Conservation (phyloP, 2,888 invertebrate species). For the Apomyelois bistriatella region DNA sequence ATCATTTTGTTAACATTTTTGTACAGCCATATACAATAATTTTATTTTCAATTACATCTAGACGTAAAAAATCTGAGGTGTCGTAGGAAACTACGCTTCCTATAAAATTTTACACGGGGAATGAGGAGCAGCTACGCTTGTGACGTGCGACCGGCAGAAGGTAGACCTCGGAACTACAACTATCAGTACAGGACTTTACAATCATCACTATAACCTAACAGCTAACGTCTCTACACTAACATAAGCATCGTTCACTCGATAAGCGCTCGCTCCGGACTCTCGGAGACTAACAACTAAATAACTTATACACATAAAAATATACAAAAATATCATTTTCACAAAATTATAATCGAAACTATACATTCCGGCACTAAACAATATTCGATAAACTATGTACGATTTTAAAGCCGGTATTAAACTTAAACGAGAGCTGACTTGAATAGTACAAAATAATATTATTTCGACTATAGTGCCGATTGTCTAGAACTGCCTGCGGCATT, state of each 20-base stretch:
- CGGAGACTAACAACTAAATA: conserved; percentile 63
- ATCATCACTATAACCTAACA: conserved; percentile 74
- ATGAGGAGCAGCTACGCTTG: conserved; percentile 77
- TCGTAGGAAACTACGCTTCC: conserved; percentile 79
- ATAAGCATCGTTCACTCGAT: conserved; percentile 58
- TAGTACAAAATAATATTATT: conserved; percentile 71
- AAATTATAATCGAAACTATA: conserved; percentile 77
- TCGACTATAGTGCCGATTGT: conserved; percentile 80
- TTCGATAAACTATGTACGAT: conserved; percentile 75
- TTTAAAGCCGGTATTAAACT: conserved; percentile 73
- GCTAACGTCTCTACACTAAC: conserved; percentile 43
- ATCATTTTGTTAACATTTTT: conserved; percentile 77
- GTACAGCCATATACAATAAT: conserved; percentile 81
- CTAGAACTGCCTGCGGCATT: conserved; percentile 76
- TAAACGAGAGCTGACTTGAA: conserved; percentile 78
- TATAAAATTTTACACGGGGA: conserved; percentile 77
- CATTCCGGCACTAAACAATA: conserved; percentile 74
- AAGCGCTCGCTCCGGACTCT: conserved; percentile 50
- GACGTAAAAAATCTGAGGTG: conserved; percentile 79
- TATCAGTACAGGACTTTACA: conserved; percentile 78
- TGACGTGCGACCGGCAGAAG: conserved; percentile 72
- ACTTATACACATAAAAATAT: conserved; percentile 79
- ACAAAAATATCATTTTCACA: conserved; percentile 80
- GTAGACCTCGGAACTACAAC: conserved; percentile 75
- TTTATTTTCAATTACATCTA: conserved; percentile 80